Percentiles rank a stretch among this genome's conserved stretches.
Conservation (phyloP, 2,888 invertebrate species). For the Mesoligia furuncula region DNA sequence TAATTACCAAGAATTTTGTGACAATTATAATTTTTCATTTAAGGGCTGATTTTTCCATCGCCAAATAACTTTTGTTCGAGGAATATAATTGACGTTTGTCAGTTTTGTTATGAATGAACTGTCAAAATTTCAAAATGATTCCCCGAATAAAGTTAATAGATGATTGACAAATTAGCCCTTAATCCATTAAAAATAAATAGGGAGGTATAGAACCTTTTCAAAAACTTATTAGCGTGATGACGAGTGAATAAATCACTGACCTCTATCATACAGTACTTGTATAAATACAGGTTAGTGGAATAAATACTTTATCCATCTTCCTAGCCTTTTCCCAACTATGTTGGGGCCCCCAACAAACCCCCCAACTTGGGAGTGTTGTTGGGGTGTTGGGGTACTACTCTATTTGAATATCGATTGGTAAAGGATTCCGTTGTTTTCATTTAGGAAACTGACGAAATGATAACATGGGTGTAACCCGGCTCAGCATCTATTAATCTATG, state of each 20-base stretch:
- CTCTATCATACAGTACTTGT: too few relatives aligned
- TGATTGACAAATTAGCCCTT: background rate
- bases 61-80: too few relatives aligned
- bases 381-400: background rate
- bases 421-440: background rate
- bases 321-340: background rate
- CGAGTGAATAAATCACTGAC: too few relatives aligned
- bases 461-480: background rate
- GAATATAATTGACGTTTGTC: too few relatives aligned
- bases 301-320: background rate
- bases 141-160: too few relatives aligned
- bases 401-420: background rate
- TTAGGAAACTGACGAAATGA: background rate
- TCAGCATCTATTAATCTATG: background rate
- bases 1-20: conserved; percentile 25
- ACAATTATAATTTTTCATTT: conserved; percentile 25
- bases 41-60: too few relatives aligned
- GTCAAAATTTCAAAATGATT: too few relatives aligned
- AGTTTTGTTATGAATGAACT: too few relatives aligned
- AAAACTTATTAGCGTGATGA: background rate
- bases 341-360: background rate
- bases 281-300: too few relatives aligned
- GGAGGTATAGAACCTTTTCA: background rate
- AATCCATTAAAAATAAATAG: background rate
- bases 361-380: background rate